Percentiles rank a stretch among this genome's conserved stretches.
These are phyloP conservation scores for Otus sunia DNA, from an alignment of 2,113 vertebrate species.

Conservation along the genomic window DNA sequence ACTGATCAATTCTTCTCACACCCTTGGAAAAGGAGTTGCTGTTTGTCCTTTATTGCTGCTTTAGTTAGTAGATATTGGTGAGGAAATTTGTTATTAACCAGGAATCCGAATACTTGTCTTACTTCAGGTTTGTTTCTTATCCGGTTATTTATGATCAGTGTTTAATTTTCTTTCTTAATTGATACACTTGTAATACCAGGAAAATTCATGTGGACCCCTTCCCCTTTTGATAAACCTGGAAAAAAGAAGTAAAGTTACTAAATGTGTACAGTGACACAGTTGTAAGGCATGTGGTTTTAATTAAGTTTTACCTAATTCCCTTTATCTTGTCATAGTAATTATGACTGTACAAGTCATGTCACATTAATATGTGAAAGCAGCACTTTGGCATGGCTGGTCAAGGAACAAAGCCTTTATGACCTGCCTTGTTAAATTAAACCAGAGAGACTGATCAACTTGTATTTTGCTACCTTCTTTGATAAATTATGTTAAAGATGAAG, in stretches of 20 bases:
- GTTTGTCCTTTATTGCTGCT: not conserved
- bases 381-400: slow-evolving; percentile 54
- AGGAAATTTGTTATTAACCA: slow-evolving; percentile 6
- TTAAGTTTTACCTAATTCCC: slow-evolving; percentile 77
- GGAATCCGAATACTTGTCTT: not conserved
- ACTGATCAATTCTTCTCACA: not conserved
- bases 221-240: slow-evolving; percentile 27
- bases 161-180: slow-evolving; percentile 60
- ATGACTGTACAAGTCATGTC: slow-evolving; percentile 65
- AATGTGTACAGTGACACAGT: slow-evolving; percentile 45
- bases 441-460: slow-evolving; percentile 52
- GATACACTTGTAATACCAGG: not conserved
- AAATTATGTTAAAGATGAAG: slow-evolving; percentile 63
- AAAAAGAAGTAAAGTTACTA: slow-evolving; percentile 52
- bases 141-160: slow-evolving; percentile 34
- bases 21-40: not conserved
- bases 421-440: slow-evolving; percentile 69
- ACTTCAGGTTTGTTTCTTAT: slow-evolving; percentile 53
- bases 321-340: slow-evolving; percentile 75
- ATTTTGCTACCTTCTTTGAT: slow-evolving; percentile 59
- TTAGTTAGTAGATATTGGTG: not conserved
- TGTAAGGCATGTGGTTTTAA: slow-evolving; percentile 70
- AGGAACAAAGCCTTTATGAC: slow-evolving; percentile 62
- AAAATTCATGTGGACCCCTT: slow-evolving; percentile 18
- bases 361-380: slow-evolving; percentile 69